Evolutionary conservation across 2,888 invertebrate species (phyloP).

Genomic region (Cataglyphis rosenhaueri): DNA sequence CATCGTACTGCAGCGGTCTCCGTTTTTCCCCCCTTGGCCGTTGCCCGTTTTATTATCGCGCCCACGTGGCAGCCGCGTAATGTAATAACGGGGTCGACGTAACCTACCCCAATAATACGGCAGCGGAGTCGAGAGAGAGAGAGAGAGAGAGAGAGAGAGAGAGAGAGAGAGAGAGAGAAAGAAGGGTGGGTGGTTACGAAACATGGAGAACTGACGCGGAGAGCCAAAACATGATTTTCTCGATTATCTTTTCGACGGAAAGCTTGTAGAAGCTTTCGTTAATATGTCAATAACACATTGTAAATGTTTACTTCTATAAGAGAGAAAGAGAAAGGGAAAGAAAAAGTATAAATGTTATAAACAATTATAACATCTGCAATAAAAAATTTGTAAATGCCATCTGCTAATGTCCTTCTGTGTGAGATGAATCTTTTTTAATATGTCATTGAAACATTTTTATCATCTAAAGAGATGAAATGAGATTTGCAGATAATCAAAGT

Average conservation of each 20-base stretch:
- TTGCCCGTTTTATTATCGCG: slow-evolving; percentile 55
- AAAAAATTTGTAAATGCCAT: background rate
- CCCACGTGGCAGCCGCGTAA: slow-evolving; percentile 57
- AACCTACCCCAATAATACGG: slow-evolving; percentile 67
- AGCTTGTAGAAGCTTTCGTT: slow-evolving; percentile 7
- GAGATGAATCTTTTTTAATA: background rate
- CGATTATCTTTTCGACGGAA: slow-evolving; percentile 48
- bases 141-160: slow-evolving; percentile 21
- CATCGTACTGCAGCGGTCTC: slow-evolving; percentile 21
- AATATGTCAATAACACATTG: slow-evolving; percentile 7
- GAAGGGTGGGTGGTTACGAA: slow-evolving; percentile 36
- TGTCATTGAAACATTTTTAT: background rate
- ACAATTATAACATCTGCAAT: background rate
- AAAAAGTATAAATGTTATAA: background rate
- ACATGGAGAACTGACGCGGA: slow-evolving; percentile 1
- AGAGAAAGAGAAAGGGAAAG: background rate
- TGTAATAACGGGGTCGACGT: slow-evolving; percentile 70
- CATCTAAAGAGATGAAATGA: slow-evolving; percentile 24
- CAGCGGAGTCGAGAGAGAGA: slow-evolving; percentile 18
- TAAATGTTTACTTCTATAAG: background rate
- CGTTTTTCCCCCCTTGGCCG: slow-evolving; percentile 22
- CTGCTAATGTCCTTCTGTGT: background rate
- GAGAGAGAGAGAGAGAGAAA: slow-evolving; percentile 27
- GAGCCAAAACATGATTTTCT: slow-evolving; percentile 40
- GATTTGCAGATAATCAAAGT: slow-evolving; percentile 19